Percentiles rank a stretch among this genome's conserved stretches.
Evolutionary conservation across 2,888 invertebrate genomes (phyloP).

Genomic region (Sericinus montela): DNA sequence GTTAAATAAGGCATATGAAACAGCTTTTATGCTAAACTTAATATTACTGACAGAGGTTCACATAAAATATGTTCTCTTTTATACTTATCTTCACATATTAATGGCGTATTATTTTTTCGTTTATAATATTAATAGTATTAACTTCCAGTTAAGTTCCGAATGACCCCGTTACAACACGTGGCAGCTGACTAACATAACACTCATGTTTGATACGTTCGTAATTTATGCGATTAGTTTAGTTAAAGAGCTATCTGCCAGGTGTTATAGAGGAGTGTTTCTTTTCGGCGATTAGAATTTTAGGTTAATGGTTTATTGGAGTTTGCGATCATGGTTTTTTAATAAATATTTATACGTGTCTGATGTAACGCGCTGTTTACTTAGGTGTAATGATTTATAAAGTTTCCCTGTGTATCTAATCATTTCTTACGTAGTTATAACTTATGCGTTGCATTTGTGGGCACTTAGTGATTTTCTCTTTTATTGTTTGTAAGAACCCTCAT

Average conservation of each 20-base stretch:
- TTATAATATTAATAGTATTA: neutral
- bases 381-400: neutral
- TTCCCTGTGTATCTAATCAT: too few relatives aligned
- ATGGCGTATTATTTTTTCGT: too few relatives aligned
- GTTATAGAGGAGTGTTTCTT: conserved; percentile 9
- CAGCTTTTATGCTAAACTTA: too few relatives aligned
- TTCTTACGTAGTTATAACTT: too few relatives aligned
- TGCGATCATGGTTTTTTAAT: conserved; percentile 12
- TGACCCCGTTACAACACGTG: neutral
- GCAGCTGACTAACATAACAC: conserved; percentile 8
- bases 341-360: conserved; percentile 15
- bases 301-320: conserved; percentile 16
- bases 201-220: conserved; percentile 12
- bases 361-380: conserved; percentile 2
- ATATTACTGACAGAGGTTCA: too few relatives aligned
- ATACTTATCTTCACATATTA: too few relatives aligned
- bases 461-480: too few relatives aligned
- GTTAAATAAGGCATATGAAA: too few relatives aligned
- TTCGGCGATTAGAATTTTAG: conserved; percentile 13
- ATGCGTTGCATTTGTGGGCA: too few relatives aligned
- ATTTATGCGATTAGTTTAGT: conserved; percentile 15
- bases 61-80: too few relatives aligned
- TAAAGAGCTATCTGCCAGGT: conserved; percentile 16
- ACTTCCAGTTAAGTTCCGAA: neutral
- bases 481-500: too few relatives aligned